Conservation (phyloP, 2,113 vertebrate genomes). For the Pteropus alecto region DNA sequence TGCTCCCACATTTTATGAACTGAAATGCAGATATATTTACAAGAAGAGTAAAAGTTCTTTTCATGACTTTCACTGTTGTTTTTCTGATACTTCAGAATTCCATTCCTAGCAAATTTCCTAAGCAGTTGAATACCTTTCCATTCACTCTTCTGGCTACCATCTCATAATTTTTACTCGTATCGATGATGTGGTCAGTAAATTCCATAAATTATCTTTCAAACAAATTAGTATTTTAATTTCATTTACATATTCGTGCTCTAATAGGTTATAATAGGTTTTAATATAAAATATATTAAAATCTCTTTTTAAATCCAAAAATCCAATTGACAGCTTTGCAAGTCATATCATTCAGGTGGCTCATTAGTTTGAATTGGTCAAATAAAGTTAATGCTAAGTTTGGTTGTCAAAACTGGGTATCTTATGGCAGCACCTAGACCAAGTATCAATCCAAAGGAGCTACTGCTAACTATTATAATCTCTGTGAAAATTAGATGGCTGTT, state of each 20-base stretch:
- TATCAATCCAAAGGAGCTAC: neutral
- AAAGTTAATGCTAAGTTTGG: neutral
- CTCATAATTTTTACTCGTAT: neutral
- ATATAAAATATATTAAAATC: neutral
- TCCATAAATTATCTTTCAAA: neutral
- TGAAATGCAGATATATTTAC: neutral
- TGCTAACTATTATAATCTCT: neutral
- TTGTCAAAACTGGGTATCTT: neutral
- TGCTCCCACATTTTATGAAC: neutral
- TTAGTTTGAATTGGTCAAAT: neutral
- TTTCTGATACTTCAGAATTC: neutral
- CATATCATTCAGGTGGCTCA: neutral
- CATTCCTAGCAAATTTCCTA: neutral
- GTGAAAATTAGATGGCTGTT: neutral
- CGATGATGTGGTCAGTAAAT: neutral
- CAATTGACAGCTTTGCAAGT: neutral
- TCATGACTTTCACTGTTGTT: neutral
- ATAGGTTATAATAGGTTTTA: neutral
- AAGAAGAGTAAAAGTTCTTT: neutral
- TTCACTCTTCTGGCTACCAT: neutral
- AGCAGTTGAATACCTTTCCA: neutral
- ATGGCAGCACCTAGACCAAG: neutral
- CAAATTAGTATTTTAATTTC: neutral
- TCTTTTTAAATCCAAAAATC: neutral
- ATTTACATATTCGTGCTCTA: neutral